These are phyloP conservation scores for Sylvilagus bachmani DNA, from an alignment of 2,113 vertebrate genomes.

Conservation along the genomic window DNA sequence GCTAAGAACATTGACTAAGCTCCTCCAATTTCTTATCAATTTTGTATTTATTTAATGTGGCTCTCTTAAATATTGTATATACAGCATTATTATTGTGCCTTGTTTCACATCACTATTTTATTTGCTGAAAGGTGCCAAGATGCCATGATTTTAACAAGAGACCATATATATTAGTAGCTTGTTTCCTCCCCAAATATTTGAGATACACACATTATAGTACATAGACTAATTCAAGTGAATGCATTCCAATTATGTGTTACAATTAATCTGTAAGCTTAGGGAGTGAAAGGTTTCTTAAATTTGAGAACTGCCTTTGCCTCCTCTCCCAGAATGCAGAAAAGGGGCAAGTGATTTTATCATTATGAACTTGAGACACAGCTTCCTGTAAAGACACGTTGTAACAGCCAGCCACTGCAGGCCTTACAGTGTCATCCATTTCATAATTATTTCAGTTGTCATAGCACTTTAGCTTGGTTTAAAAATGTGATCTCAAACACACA, in stretches of 20 bases:
- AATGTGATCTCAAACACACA: background rate
- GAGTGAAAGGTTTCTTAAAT: background rate
- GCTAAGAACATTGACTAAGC: background rate
- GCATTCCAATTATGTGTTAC: background rate
- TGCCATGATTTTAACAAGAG: background rate
- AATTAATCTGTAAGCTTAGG: background rate
- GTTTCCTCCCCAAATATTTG: background rate
- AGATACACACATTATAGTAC: background rate
- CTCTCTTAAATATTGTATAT: background rate
- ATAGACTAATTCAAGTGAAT: too few species aligned
- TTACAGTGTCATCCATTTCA: background rate
- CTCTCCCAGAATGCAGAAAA: background rate
- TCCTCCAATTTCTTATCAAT: background rate
- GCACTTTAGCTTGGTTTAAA: conserved; percentile 7
- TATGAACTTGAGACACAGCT: background rate
- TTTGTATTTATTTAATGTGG: conserved; percentile 2
- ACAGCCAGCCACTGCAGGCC: background rate
- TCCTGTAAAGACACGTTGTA: background rate
- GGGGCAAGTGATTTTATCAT: background rate
- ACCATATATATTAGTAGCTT: background rate
- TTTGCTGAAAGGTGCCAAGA: conserved; percentile 19
- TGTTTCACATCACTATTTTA: background rate
- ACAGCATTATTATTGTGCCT: background rate
- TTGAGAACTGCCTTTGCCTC: background rate
- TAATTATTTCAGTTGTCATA: background rate